Evolutionary conservation across 2,888 invertebrate genomes (phyloP), one percentile per base, ranked within the genome.

Genomic region (Drosophila niveifrons): DNA sequence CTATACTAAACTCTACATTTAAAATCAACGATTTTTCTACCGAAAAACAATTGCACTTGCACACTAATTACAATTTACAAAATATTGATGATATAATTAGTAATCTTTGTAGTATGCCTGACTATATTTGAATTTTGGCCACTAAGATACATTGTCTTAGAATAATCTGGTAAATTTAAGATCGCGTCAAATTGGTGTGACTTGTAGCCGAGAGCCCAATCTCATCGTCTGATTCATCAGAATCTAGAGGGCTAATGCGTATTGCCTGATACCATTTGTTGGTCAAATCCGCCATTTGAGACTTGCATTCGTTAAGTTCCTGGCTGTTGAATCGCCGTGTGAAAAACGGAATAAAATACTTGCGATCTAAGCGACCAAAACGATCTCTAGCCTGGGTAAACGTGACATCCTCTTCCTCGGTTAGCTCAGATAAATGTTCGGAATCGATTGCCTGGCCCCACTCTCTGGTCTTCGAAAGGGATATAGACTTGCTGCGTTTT

Each of bases 181-280:
- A 70, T 61, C 89, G 74, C 31, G 84, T 72, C 41, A 87, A 53
- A 47, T 70, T 88, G 55, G 72, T 90, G 23, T 91, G 91, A 67
- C 87, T 87, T 59, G 82, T 91, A 6, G 92, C 86, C 17, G 91
- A 78, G 23, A 92, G 76, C 2, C 91, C 91, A 41, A 91, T 76
- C 48, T 92, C 92, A 55, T 92, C 92, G 55, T 92, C 95, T 69
- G 97, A 96, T 64, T 96, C 97, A 47, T 97, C 97, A 31, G 97
- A 96, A 85, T 97, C 96, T 73, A 96, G 94, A 9, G 98, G 97
- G 51, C 97, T 96, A 88, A 97, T 96, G 69, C 97, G 94, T 80
- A 98, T 98, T 0, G 98, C 98, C 91, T 98, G 97, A 93, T 98
- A 98, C 98, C 98, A 99, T 91, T 98, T 97, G 91, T 98, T 98